phyloP scores from a whole-genome alignment of 2,113 vertebrate species.

The Pao palembangensis region DNA sequence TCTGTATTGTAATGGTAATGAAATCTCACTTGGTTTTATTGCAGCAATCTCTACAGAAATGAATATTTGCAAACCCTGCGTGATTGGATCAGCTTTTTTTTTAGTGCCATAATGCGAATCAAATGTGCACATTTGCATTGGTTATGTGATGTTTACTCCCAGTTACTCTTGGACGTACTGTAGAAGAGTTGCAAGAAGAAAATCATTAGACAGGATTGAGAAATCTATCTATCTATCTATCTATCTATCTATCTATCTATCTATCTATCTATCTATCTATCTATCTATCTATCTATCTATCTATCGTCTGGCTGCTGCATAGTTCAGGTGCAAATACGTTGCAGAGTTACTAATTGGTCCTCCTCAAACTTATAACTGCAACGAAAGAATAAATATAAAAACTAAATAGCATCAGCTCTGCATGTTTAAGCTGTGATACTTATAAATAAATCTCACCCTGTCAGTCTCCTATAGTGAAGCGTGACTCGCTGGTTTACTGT shows the following conservation, averaged over 20 bases:
- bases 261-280: conserved; percentile 2
- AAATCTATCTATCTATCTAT: too few species aligned
- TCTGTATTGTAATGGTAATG: conserved; percentile 47
- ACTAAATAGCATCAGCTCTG: not conserved
- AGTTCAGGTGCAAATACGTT: conserved; percentile 22
- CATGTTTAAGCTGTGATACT: too few species aligned
- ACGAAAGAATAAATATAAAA: conserved; percentile 1
- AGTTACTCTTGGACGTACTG: not conserved
- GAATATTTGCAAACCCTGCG: conserved; percentile 1
- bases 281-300: not conserved
- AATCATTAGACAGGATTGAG: too few species aligned
- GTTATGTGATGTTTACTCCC: not conserved
- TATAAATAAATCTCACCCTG: conserved; percentile 6
- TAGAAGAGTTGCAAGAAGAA: not conserved
- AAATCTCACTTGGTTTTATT: conserved; percentile 10
- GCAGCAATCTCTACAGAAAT: conserved; percentile 21
- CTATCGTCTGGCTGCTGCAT: conserved; percentile 10
- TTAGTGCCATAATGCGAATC: not conserved
- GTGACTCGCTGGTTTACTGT: conserved; percentile 32
- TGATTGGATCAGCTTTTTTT: conserved; percentile 1
- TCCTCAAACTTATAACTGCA: conserved; percentile 30
- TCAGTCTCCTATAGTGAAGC: conserved; percentile 13
- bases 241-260: not conserved
- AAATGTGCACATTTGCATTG: not conserved
- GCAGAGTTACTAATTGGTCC: conserved; percentile 43